Evolutionary conservation across 2,797 vertebrate genomes (phyloP), one percentile per base, ranked within the genome.

Genomic region (Danio albolineatus): DNA sequence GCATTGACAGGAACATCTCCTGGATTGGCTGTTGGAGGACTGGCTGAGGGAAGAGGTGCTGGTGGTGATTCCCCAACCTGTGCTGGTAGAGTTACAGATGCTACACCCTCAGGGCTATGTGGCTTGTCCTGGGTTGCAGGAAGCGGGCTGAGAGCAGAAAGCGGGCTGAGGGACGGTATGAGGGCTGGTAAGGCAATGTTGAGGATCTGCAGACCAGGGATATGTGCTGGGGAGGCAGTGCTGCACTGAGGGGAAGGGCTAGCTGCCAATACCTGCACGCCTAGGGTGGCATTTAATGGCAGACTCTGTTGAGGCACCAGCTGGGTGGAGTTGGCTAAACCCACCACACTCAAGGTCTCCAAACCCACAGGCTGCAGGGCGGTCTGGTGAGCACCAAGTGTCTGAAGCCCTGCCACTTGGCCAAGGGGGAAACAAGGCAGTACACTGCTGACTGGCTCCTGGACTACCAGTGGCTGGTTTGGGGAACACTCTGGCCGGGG

Each of bases 111-210:
- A 0, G 87, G 87, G 84, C 87, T 89, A 41, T 85, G 82, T 73
- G 86, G 89, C 83, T 83, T 87, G 66, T 93, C 92, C 0, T 72
- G 79, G 17, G 83, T 76, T 16, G 85, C 79, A 0, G 91, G 88
- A 8, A 91, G 86, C 39, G 91, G 91, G 44, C 93, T 88, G 0
- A 91, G 86, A 10, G 89, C 0, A 0, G 90, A 74, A 0, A 94
- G 85, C 0, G 95, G 95, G 82, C 95, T 93, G 12, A 97, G 90
- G 0, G 97, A 95, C 12, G 98, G 96, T 54, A 98, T 96, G 79
- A 99, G 89, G 21, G 97, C 91, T 0, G 98, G 97, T 83, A 99
- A 86, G 54, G 97, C 93, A 1, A 99, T 97, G 90, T 98, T 99
- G 1, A 99, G 86, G 59, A 99, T 97, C 90, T 99, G 98, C 74